Conservation (phyloP, 2,113 vertebrate species). For the Crocuta crocuta region DNA sequence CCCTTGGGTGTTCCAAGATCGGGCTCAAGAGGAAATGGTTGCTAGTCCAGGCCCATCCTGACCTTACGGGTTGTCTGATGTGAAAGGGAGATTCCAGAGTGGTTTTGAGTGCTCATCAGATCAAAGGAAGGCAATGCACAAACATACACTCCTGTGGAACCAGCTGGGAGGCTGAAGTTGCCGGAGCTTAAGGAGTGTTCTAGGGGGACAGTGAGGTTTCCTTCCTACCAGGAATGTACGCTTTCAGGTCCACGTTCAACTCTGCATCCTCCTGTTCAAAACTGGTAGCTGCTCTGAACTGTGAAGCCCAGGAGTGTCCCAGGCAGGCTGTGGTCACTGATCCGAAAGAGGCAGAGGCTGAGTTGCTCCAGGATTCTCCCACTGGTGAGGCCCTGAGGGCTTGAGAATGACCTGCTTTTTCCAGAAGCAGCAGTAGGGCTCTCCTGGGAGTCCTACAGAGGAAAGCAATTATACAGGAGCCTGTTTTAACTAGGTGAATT, state of each 20-base stretch:
- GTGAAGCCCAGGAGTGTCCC: neutral
- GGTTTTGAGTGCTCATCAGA: neutral
- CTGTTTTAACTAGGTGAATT: neutral
- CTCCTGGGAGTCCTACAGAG: neutral
- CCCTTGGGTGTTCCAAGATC: fast-evolving
- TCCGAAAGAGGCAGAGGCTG: neutral
- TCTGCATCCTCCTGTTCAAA: neutral
- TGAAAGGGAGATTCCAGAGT: too few species aligned
- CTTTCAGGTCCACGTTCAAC: neutral
- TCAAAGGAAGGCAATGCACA: neutral
- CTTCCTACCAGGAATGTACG: neutral
- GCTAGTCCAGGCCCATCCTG: neutral
- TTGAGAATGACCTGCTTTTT: neutral
- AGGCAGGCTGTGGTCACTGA: neutral
- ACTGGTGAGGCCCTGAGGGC: neutral
- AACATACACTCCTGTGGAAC: too few species aligned
- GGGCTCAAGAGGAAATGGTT: neutral
- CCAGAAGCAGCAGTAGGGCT: neutral
- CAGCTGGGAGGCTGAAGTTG: neutral
- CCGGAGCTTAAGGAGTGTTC: neutral
- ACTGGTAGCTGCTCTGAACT: too few species aligned
- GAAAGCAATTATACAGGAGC: neutral
- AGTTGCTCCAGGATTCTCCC: neutral
- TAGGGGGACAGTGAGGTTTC: neutral
- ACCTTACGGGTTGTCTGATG: neutral